phyloP scores from a whole-genome alignment of 2,888 invertebrate genomes.

The Orthosia cruda region DNA sequence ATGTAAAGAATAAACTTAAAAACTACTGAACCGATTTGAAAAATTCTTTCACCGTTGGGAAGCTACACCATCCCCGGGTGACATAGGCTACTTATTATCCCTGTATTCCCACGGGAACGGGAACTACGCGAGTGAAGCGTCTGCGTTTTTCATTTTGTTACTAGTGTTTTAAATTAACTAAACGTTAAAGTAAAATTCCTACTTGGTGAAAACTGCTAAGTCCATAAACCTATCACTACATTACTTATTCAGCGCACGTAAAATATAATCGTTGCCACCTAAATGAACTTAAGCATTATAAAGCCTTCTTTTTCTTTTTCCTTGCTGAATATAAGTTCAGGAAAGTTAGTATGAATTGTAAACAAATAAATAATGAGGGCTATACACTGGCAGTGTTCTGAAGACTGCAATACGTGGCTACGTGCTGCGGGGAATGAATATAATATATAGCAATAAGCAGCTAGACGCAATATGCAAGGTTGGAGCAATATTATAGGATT shows the following conservation, averaged over 20 bases:
- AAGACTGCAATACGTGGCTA: slow-evolving; percentile 46
- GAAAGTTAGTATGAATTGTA: slow-evolving; percentile 46
- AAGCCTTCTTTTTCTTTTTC: slow-evolving; percentile 4
- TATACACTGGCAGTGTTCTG: slow-evolving; percentile 33
- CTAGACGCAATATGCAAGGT: slow-evolving; percentile 8
- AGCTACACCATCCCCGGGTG: too few species aligned
- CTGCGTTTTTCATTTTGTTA: too few species aligned
- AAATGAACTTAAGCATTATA: slow-evolving; percentile 32
- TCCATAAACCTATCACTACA: neutral
- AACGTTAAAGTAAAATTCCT: neutral
- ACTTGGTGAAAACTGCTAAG: neutral
- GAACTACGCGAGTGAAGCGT: too few species aligned
- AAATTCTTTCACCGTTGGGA: too few species aligned
- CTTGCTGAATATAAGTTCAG: slow-evolving; percentile 30
- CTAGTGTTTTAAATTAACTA: neutral
- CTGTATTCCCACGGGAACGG: too few species aligned
- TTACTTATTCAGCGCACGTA: slow-evolving; percentile 32
- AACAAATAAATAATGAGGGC: slow-evolving; percentile 54
- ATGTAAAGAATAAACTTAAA: too few species aligned
- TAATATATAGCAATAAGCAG: slow-evolving; percentile 42
- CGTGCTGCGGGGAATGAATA: slow-evolving; percentile 47
- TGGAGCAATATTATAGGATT: slow-evolving; percentile 2
- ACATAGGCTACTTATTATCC: too few species aligned
- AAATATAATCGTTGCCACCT: slow-evolving; percentile 19
- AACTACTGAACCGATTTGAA: too few species aligned